Evolutionary conservation across 2,113 vertebrate genomes (phyloP).

Genomic region (Heliornis fulica): DNA sequence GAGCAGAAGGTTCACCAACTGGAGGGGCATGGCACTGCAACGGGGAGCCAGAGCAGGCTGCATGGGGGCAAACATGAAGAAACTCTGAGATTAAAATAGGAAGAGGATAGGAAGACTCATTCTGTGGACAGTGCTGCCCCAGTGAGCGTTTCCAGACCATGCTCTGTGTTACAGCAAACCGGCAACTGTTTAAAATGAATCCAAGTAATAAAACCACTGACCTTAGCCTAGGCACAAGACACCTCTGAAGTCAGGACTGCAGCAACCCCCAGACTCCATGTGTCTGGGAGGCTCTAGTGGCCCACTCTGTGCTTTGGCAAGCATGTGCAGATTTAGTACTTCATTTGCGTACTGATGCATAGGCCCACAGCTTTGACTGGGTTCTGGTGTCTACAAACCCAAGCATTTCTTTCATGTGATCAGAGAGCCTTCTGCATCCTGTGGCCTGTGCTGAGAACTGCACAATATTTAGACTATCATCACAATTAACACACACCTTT

Average conservation of each 20-base stretch:
- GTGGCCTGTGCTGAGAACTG: background rate
- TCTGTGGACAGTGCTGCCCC: background rate
- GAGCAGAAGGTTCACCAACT: background rate
- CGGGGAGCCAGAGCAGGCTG: background rate
- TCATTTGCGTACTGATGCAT: rapidly evolving
- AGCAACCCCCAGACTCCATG: background rate
- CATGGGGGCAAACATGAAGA: background rate
- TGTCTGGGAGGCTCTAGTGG: background rate
- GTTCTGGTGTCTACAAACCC: background rate
- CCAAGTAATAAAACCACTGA: background rate
- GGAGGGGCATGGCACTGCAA: background rate
- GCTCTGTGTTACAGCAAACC: background rate
- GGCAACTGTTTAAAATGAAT: background rate
- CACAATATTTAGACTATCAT: background rate
- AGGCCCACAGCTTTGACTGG: background rate
- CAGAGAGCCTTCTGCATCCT: background rate
- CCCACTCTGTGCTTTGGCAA: background rate
- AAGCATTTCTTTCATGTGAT: background rate
- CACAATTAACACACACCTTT: background rate
- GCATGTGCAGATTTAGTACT: background rate
- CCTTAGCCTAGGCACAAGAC: background rate
- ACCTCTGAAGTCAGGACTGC: background rate
- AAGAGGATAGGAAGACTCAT: background rate
- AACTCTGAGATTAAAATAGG: background rate
- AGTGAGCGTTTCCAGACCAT: background rate